Base-by-base conservation (phyloP, 2,113 vertebrate species). In the Speoplatyrhinus poulsoni region DNA sequence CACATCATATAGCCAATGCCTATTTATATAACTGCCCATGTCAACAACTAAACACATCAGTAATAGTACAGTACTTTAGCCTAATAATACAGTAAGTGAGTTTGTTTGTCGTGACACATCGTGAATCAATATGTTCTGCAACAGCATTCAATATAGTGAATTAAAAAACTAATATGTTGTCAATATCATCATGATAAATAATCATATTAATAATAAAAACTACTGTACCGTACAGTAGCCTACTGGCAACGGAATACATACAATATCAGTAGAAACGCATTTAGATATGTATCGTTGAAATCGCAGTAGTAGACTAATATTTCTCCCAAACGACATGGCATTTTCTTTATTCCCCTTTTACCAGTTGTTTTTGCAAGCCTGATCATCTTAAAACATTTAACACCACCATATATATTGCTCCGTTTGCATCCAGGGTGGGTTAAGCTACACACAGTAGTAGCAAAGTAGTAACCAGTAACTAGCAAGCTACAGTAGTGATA, bases 391-490 rank as follows among this genome's bases (percentile, higher is more conserved):
- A 41, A 41, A 41, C 36, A 41, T 41, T 8, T 41, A 41, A 41
- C 36, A 41, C 36, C 4, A 41, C 36, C 4, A 41, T 41, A 6
- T 41, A 41, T 41, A 15, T 53, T 5, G n/a, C 46, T 26, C 32
- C 12, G 15, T 60, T 10, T 58, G 5, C 36, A 53, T 5, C 2
- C 32, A 3, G 62, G 53, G 26, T 15, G 60, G 52, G 2, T 26
- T 26, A 72, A 58, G 87, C 81, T 82, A 84, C 26, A 26, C 26
- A 77, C 86, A 68, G 11, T 66, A 67, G 76, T 78, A 82, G 86
- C 86, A 64, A 59, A 8, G 17, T 26, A 26, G 2, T 26, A 26
- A 26, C 26, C 26, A 26, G 26, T 26, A 26, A 56, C 70, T 64
- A 84, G 87, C 82, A 47, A 79, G 49, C 83, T 81, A 77, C 72